Base-by-base conservation (phyloP, 2,888 invertebrate genomes). In the Priocnemis perturbator region DNA sequence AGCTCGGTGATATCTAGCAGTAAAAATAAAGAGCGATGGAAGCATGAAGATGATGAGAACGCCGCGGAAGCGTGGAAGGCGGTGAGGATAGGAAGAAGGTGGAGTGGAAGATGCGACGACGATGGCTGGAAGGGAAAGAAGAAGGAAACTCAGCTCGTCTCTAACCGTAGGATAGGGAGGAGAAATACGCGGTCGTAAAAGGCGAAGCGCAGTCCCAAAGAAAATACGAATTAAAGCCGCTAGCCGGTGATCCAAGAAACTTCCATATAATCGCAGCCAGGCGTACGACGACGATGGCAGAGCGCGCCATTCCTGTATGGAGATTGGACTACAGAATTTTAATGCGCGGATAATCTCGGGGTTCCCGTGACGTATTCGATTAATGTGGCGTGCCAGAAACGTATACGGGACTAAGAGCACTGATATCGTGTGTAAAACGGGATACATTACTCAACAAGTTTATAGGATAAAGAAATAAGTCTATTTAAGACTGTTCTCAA, bases 221-320 rank as follows among this genome's bases (percentile, higher is more conserved):
- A 87, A 88, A 87, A 87, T 86, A 85, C 86, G 84, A 86, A 87
- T 88, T 87, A 87, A 85, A 86, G 81, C 84, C 79, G 79, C 83
- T 79, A 76, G 78, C 74, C 77, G 69, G 71, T 76, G 76, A 80
- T 80, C 78, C 76, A 58, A 71, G 73, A 73, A 79, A 75, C 81
- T 82, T 83, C 76, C 75, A 73, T 79, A 73, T 72, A 74, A 82
- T 79, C 78, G 73, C 57, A 52, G 26, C 55, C 50, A 69, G 37
- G 67, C 63, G 62, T 70, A 19, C 50, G 50, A 37, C 68, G 63
- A 52, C 57, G 45, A 26, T 20, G 47, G 45, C 60, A 50, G 50
- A 60, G 60, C 53, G 50, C 15, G 44, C 64, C 59, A 65, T 70
- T 73, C 67, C 70, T 71, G 66, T 69, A 74, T 71, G 71, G 70